Evolutionary conservation across 2,888 invertebrate genomes (phyloP).

Genomic region (Drosophila falleni): DNA sequence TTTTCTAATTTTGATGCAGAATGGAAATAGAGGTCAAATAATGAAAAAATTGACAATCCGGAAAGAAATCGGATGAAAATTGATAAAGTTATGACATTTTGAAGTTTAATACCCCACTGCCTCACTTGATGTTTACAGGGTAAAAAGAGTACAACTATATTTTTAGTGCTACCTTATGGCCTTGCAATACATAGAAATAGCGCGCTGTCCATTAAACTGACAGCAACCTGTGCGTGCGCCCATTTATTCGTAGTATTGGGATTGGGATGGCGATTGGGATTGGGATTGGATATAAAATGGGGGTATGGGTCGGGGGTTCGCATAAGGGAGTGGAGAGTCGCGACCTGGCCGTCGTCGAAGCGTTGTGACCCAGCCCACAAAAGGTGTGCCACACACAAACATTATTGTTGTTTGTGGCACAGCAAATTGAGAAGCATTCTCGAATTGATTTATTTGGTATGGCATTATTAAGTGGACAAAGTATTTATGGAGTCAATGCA

Average conservation of each 20-base stretch:
- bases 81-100: too few species aligned
- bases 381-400: conserved; percentile 40
- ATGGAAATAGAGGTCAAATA: too few species aligned
- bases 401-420: conserved; percentile 14
- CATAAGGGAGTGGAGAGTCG: conserved; percentile 40
- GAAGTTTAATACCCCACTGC: background rate
- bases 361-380: conserved; percentile 50
- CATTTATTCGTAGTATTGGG: conserved; percentile 39
- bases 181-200: conserved; percentile 43
- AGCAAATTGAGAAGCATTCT: conserved; percentile 63
- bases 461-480: conserved; percentile 43
- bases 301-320: conserved; percentile 5
- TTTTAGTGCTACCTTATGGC: conserved; percentile 43
- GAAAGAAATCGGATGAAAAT: too few species aligned
- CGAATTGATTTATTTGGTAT: conserved; percentile 69
- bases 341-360: conserved; percentile 40
- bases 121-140: conserved; percentile 12
- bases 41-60: too few species aligned
- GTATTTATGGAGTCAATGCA: conserved; percentile 67
- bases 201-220: conserved; percentile 27
- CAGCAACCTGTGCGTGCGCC: conserved; percentile 60
- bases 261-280: conserved; percentile 42
- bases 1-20: too few species aligned
- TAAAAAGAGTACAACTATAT: conserved; percentile 26
- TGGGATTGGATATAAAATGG: conserved; percentile 18